Conservation (phyloP, 1,140 invertebrate species). For the Drosophila chauvacae region DNA sequence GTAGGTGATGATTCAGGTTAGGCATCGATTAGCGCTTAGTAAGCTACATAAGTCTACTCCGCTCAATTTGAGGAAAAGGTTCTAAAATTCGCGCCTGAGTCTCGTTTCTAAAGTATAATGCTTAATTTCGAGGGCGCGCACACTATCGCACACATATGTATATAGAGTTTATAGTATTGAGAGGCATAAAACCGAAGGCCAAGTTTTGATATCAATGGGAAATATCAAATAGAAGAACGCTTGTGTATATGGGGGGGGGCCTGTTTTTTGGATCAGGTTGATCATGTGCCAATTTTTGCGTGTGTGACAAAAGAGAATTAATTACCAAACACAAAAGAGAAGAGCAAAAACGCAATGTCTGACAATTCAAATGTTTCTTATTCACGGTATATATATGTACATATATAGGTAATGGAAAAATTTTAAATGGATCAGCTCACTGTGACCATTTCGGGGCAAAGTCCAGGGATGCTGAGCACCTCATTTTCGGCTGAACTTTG, state of each 20-base stretch:
- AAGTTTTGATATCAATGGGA: constrained; percentile 34
- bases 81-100: constrained; percentile 46
- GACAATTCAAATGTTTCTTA: constrained; percentile 15
- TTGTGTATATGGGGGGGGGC: constrained; percentile 29
- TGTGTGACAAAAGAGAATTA: constrained; percentile 38
- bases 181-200: constrained; percentile 18
- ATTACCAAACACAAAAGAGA: constrained; percentile 8
- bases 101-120: constrained; percentile 7
- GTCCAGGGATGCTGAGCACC: constrained; percentile 40
- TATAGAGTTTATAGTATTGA: constrained; percentile 10
- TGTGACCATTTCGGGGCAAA: constrained; percentile 42
- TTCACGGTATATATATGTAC: constrained; percentile 4
- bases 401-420: constrained; percentile 40
- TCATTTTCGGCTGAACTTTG: constrained; percentile 53
- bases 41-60: constrained; percentile 13
- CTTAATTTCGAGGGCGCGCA: constrained; percentile 5
- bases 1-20: constrained; percentile 33
- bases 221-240: constrained; percentile 20
- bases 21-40: constrained; percentile 45
- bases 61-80: constrained; percentile 3
- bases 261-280: constrained; percentile 32
- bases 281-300: constrained; percentile 69
- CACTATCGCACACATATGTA: constrained; percentile 13
- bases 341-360: constrained; percentile 22
- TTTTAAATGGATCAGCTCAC: constrained; percentile 27